Evolutionary conservation across 2,888 invertebrate species (phyloP).

Genomic region (Scaptomyza caliginosa): DNA sequence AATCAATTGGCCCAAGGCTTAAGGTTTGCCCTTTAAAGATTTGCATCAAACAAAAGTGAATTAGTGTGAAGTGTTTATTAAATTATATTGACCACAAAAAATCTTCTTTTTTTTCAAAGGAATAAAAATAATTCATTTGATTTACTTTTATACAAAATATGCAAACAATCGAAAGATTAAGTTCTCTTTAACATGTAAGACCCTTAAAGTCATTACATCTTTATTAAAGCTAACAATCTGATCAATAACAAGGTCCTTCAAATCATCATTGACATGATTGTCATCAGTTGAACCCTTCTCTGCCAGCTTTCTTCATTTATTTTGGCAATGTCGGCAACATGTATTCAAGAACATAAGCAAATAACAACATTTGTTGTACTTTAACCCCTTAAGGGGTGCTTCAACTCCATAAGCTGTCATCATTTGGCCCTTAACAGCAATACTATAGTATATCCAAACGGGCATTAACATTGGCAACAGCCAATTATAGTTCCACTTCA

Average conservation of each 20-base stretch:
- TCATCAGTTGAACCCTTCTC: neutral
- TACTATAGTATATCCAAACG: slow-evolving; percentile 15
- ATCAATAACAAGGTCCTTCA: neutral
- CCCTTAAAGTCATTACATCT: neutral
- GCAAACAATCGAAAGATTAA: neutral
- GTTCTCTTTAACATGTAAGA: too few species aligned
- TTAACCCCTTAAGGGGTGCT: slow-evolving; percentile 11
- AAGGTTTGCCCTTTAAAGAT: slow-evolving; percentile 12
- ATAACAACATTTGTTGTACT: slow-evolving; percentile 20
- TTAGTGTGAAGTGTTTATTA: slow-evolving; percentile 1
- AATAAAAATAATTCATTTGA: too few species aligned
- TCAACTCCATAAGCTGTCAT: slow-evolving; percentile 48
- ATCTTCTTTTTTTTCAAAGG: too few species aligned
- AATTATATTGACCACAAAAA: too few species aligned
- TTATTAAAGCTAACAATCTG: neutral
- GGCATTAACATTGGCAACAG: slow-evolving; percentile 63
- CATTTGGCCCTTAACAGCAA: slow-evolving; percentile 42
- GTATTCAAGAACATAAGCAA: slow-evolving; percentile 9
- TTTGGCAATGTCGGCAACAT: slow-evolving; percentile 42
- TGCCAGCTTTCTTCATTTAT: slow-evolving; percentile 18
- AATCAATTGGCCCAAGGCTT: slow-evolving; percentile 43
- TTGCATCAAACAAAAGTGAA: slow-evolving; percentile 3
- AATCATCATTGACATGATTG: neutral
- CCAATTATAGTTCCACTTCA: slow-evolving; percentile 57
- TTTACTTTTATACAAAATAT: too few species aligned